A percentile compares a stretch with the other conserved stretches of the same genome.
phyloP scores from a whole-genome alignment of 2,888 invertebrate genomes.

The Macropis europaea region DNA sequence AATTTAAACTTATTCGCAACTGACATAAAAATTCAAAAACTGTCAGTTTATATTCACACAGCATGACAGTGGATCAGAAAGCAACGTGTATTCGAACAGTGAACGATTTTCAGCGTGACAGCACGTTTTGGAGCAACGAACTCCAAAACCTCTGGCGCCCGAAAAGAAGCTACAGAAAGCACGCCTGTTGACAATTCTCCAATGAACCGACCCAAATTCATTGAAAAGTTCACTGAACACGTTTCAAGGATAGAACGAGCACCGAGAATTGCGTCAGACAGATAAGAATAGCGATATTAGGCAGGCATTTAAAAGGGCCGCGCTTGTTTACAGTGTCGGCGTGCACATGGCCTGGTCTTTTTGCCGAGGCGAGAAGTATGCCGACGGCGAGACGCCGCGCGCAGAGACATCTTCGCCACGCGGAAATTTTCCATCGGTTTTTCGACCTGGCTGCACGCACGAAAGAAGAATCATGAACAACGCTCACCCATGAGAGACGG shows the following conservation, averaged over 20 bases:
- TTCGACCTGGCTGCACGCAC: neutral
- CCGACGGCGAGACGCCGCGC: conserved; percentile 20
- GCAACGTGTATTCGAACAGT: no score
- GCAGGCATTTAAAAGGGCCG: conserved; percentile 41
- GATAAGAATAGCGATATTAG: conserved; percentile 29
- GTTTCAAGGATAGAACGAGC: neutral
- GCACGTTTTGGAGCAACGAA: no score
- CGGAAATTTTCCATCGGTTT: conserved; percentile 1
- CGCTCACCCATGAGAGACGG: conserved; percentile 7
- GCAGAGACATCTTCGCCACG: conserved; percentile 7
- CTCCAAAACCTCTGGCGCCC: no score
- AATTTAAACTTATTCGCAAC: no score
- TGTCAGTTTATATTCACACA: no score
- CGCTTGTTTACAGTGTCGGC: conserved; percentile 44
- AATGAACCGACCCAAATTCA: no score
- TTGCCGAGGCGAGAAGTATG: conserved; percentile 20
- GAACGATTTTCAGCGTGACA: no score
- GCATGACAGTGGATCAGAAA: no score
- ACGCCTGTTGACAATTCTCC: no score
- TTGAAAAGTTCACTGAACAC: neutral
- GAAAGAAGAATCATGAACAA: neutral
- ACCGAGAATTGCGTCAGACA: conserved; percentile 20
- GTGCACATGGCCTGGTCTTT: conserved; percentile 39
- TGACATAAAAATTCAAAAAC: no score
- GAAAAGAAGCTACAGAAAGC: no score